phyloP scores from a whole-genome alignment of 2,797 vertebrate genomes.

The Acipenser oxyrinchus region DNA sequence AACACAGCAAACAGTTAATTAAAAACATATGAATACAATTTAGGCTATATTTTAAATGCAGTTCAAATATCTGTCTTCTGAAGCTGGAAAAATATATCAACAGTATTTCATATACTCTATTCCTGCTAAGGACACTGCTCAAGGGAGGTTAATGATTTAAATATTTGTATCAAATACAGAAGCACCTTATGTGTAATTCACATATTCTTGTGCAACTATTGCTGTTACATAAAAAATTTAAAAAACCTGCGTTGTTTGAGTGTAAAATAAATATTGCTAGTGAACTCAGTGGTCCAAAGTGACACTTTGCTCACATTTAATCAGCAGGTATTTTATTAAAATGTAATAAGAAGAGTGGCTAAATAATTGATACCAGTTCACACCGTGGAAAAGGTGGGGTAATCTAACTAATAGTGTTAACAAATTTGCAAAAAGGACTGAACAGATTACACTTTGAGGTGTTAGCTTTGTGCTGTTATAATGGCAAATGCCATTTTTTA shows the following conservation, averaged over 20 bases:
- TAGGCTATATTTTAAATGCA: too few species aligned
- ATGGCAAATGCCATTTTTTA: conserved; percentile 74
- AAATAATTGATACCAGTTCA: conserved; percentile 92
- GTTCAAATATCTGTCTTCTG: too few species aligned
- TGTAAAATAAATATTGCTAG: conserved; percentile 57
- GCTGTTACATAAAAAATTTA: conserved; percentile 14
- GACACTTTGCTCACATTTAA: conserved; percentile 84
- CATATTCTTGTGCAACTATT: conserved; percentile 58
- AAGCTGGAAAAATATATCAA: too few species aligned
- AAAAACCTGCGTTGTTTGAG: conserved; percentile 32
- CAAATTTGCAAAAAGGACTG: conserved; percentile 77
- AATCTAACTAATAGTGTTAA: conserved; percentile 91
- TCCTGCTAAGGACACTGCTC: too few species aligned
- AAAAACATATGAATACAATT: too few species aligned
- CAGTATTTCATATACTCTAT: too few species aligned
- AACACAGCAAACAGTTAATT: too few species aligned
- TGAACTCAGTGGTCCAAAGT: conserved; percentile 68
- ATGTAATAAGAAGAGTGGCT: conserved; percentile 81
- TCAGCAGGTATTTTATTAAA: conserved; percentile 93
- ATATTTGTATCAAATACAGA: conserved; percentile 49
- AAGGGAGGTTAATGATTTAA: conserved; percentile 44
- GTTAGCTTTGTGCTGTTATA: conserved; percentile 74
- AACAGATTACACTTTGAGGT: conserved; percentile 68
- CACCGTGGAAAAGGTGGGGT: conserved; percentile 84
- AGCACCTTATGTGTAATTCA: conserved; percentile 69